Percentiles rank a stretch among this genome's conserved stretches.
Evolutionary conservation across 2,888 invertebrate species (phyloP).

Genomic region (Leptothorax acervorum): DNA sequence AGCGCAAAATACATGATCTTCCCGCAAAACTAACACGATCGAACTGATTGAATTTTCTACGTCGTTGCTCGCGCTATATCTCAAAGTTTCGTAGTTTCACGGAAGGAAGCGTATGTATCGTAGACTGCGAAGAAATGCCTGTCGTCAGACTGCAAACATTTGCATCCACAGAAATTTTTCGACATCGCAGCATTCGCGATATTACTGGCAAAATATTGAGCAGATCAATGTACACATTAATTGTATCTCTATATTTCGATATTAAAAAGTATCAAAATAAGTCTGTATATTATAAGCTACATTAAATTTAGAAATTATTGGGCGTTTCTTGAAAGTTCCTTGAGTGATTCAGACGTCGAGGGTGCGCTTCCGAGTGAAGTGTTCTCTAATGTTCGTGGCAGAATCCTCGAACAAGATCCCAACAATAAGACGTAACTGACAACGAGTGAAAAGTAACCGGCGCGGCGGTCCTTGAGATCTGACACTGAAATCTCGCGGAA

Average conservation of each 20-base stretch:
- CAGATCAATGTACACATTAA: neutral
- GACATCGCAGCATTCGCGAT: neutral
- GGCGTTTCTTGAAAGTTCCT: neutral
- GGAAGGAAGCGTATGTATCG: conserved; percentile 24
- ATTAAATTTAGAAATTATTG: neutral
- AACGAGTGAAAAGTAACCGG: conserved; percentile 10
- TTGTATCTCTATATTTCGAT: neutral
- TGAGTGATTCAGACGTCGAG: neutral
- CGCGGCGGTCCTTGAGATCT: conserved; percentile 9
- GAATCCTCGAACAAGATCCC: neutral
- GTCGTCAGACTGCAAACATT: conserved; percentile 29
- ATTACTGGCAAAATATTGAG: conserved; percentile 7
- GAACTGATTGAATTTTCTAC: conserved; percentile 71
- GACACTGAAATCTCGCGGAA: neutral
- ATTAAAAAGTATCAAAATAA: neutral
- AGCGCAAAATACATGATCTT: conserved; percentile 48
- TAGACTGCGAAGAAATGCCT: conserved; percentile 26
- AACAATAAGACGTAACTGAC: conserved; percentile 30
- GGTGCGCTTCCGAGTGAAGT: neutral
- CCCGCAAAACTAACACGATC: conserved; percentile 61
- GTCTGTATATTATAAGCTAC: neutral
- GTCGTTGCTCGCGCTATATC: conserved; percentile 63
- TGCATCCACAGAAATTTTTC: neutral
- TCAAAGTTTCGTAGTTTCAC: conserved; percentile 61
- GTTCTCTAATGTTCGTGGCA: conserved; percentile 20